Percentiles rank a stretch among this genome's conserved stretches.
These are phyloP conservation scores for Trichopria drosophilae DNA, from an alignment of 2,888 invertebrate species.

Conservation along the genomic window DNA sequence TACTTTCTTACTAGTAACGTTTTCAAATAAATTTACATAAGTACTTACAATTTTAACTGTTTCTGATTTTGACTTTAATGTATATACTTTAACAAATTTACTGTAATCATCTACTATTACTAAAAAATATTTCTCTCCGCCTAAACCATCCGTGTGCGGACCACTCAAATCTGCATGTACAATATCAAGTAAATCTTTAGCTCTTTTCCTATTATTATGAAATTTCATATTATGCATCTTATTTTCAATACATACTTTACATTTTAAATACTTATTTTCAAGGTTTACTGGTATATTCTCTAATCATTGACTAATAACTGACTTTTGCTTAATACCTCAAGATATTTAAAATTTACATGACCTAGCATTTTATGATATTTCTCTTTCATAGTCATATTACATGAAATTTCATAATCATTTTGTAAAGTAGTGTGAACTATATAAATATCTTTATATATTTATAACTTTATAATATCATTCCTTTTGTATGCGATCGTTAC, in stretches of 20 bases:
- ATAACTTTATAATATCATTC: background rate
- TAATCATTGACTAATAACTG: slow-evolving; percentile 13
- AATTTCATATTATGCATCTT: slow-evolving; percentile 31
- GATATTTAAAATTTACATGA: slow-evolving; percentile 1
- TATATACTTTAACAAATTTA: no score
- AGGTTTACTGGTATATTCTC: slow-evolving; percentile 18
- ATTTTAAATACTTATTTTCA: slow-evolving; percentile 20
- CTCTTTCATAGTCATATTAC: slow-evolving; percentile 9
- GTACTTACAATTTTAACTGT: no score
- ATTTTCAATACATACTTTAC: slow-evolving; percentile 15
- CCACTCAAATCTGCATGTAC: slow-evolving; percentile 18
- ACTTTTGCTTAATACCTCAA: slow-evolving; percentile 9
- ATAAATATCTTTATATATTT: no score
- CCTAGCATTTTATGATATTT: no score
- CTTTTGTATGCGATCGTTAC: slow-evolving; percentile 9
- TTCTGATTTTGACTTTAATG: no score
- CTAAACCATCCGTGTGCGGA: slow-evolving; percentile 15
- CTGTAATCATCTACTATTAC: no score
- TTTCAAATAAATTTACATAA: no score
- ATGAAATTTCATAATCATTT: slow-evolving; percentile 26
- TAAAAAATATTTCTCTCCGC: slow-evolving; percentile 31
- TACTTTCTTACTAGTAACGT: no score
- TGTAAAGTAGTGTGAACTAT: slow-evolving; percentile 14
- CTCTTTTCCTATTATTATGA: slow-evolving; percentile 26
- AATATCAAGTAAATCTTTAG: slow-evolving; percentile 17